A percentile compares a stretch with the other conserved stretches of the same genome.
phyloP scores from a whole-genome alignment of 2,888 invertebrate genomes.

The Drosophila multiciliata region DNA sequence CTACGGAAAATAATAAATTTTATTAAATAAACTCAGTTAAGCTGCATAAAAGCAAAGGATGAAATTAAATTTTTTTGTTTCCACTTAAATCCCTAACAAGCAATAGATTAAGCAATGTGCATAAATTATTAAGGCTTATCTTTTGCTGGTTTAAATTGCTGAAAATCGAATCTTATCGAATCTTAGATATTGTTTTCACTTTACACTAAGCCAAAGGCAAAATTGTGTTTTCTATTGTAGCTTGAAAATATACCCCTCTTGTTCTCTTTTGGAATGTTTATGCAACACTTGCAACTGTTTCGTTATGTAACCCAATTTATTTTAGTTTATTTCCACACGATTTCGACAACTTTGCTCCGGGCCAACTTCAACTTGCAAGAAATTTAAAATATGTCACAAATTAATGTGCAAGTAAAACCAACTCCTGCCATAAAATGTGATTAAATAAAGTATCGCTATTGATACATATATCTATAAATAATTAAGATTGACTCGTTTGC shows the following conservation, averaged over 20 bases:
- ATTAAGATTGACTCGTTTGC: slow-evolving; percentile 30
- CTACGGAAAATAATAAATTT: neutral
- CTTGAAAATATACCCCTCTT: neutral
- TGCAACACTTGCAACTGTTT: slow-evolving; percentile 31
- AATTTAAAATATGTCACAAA: slow-evolving; percentile 32
- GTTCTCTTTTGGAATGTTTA: slow-evolving; percentile 11
- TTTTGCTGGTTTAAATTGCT: neutral
- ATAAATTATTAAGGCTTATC: neutral
- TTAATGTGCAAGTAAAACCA: slow-evolving; percentile 36
- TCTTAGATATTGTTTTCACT: neutral
- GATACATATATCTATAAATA: too few relatives aligned
- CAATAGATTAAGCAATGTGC: too few relatives aligned
- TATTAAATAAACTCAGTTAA: neutral
- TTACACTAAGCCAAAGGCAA: neutral
- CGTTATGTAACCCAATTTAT: slow-evolving; percentile 17
- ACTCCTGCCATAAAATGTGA: slow-evolving; percentile 10
- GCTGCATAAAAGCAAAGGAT: neutral
- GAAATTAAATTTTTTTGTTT: neutral
- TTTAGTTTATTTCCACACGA: slow-evolving; percentile 3
- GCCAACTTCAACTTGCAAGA: slow-evolving; percentile 17
- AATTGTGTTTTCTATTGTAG: neutral
- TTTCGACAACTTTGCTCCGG: neutral
- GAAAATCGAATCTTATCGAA: neutral
- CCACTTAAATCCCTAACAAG: neutral
- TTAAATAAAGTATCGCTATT: slow-evolving; percentile 1